A percentile compares a stretch with the other conserved stretches of the same genome.
Evolutionary conservation across 2,888 invertebrate species (phyloP).

Genomic region (Drosophila helvetica): DNA sequence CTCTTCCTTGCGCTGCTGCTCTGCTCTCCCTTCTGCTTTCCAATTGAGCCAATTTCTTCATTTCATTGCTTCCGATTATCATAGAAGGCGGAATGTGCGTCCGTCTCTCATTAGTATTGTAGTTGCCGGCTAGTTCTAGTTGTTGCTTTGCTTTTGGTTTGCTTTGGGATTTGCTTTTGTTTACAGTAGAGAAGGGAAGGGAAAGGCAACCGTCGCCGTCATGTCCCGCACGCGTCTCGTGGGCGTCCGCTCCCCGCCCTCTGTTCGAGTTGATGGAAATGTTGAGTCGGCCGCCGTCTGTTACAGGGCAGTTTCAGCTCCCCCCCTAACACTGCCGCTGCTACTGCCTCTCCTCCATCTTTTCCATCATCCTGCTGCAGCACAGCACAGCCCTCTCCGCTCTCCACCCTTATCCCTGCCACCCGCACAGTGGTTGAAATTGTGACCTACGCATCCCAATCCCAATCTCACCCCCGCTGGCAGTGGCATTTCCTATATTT

Average conservation of each 20-base stretch:
- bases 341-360: slow-evolving; percentile 14
- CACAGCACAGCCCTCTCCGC: slow-evolving; percentile 36
- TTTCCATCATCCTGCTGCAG: slow-evolving; percentile 31
- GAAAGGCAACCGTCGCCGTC: slow-evolving; percentile 6
- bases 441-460: slow-evolving; percentile 42
- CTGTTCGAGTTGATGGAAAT: slow-evolving; percentile 23
- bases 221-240: slow-evolving; percentile 41
- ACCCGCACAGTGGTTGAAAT: slow-evolving; percentile 64
- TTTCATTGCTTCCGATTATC: slow-evolving; percentile 73
- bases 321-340: background rate
- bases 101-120: slow-evolving; percentile 27
- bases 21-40: slow-evolving; percentile 53
- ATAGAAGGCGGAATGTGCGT: slow-evolving; percentile 29
- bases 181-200: slow-evolving; percentile 46
- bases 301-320: slow-evolving; percentile 56
- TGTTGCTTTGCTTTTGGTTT: slow-evolving; percentile 48
- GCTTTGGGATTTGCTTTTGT: slow-evolving; percentile 49
- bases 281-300: slow-evolving; percentile 27
- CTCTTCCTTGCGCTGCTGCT: slow-evolving; percentile 2
- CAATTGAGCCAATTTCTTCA: slow-evolving; percentile 75
- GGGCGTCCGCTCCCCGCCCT: slow-evolving; percentile 5
- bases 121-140: slow-evolving; percentile 63
- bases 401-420: slow-evolving; percentile 31
- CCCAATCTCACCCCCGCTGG: slow-evolving; percentile 34
- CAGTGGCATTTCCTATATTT: slow-evolving; percentile 23